These are phyloP conservation scores for crab-eating macaque (Macaca fascicularis) DNA, from an alignment of 2,113 vertebrate species.

Conservation along the genomic window T2T-MFA8v1.1 NC_088393.1:58503501-58504000, in stretches of 20 bases:
- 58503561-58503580: neutral
- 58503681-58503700: neutral
- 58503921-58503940: too few species aligned
- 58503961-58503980: too few species aligned
- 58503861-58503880: too few species aligned
- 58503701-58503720: neutral
- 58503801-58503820: neutral
- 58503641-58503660: neutral
- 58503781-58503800: neutral
- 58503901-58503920: too few species aligned
- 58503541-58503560: conserved; percentile 5
- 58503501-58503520: neutral
- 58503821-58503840: neutral
- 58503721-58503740: neutral
- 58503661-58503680: neutral
- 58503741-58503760: neutral
- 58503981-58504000: too few species aligned
- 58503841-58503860: too few species aligned
- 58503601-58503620: neutral
- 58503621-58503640: neutral
- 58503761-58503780: neutral
- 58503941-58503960: too few species aligned
- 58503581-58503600: neutral
- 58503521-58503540: neutral
- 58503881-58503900: too few species aligned